Evolutionary conservation across 2,113 vertebrate species (phyloP), one percentile per base, ranked within the genome.

Genomic region (Cinclus mexicanus): DNA sequence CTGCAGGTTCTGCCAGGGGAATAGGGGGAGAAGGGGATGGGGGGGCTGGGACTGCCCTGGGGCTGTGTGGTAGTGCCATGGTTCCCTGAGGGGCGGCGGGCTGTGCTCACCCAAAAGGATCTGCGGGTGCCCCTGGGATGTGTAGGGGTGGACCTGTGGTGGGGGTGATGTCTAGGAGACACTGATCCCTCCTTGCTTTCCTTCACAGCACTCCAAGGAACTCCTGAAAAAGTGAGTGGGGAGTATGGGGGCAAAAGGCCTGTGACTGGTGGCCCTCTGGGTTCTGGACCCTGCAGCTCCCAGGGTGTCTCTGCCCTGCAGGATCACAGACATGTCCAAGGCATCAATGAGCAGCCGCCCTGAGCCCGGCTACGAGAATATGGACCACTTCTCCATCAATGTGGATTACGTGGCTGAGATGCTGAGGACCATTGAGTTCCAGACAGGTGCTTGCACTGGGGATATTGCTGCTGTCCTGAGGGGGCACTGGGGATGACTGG

Each of bases 211-310:
- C 75, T 98, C 98, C 85, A 98, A 98, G 94, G 98, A 98, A 60
- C 97, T 99, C 49, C 98, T 99, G 91, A 98, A 98, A 81, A 99
- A 98, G 99, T 99, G 97, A 99, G 99, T 98, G 44, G 26, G 26
- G 29, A 9, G 8, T 11, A 6, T 2, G 13, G 37, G 7, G 35
- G 19, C 14, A 6, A 12, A n/a, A 44, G 4, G 5, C 26, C 42
- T 57, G 28, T n/a, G 76, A 13, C 23, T 50, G 22, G 39, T 19
- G 50, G 2, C 33, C 16, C 39, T 14, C 1, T 20, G n/a, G 50
- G 21, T 21, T 15, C 33, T 20, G 70, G 29, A 8, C 29, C 39
- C 61, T 4, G 42, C 79, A 87, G 39, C 79, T 94, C 56, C 50
- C 1, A 0, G 28, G 23, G 18, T 53, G 21, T 69, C 22, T 76